Percentiles rank a stretch among this genome's conserved stretches.
phyloP scores from a whole-genome alignment of 2,113 vertebrate species.

The Thamnophis sirtalis region DNA sequence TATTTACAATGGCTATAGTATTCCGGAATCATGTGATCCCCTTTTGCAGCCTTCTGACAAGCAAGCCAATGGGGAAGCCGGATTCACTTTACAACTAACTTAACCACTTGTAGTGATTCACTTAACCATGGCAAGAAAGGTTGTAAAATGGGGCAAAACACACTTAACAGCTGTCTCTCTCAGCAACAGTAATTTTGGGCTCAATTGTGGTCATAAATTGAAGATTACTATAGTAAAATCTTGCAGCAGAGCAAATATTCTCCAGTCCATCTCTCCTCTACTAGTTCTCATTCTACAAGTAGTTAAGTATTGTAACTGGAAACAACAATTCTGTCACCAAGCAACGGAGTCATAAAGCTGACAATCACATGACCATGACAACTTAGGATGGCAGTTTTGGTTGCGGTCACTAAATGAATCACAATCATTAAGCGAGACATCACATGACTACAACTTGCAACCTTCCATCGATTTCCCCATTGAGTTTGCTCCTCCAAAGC shows the following conservation, averaged over 20 bases:
- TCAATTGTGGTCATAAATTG: background rate
- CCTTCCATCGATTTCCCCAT: background rate
- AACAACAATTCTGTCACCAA: background rate
- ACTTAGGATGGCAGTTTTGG: background rate
- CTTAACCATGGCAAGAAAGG: background rate
- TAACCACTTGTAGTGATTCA: background rate
- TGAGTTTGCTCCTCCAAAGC: background rate
- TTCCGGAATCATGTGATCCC: background rate
- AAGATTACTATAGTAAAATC: background rate
- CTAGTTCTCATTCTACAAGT: background rate
- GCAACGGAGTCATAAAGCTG: background rate
- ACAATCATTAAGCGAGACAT: background rate
- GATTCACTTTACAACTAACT: background rate
- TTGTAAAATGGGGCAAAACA: background rate
- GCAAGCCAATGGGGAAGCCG: background rate
- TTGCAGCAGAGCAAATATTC: background rate
- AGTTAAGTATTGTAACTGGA: background rate
- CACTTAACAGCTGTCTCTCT: background rate
- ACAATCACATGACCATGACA: background rate
- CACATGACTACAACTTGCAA: background rate
- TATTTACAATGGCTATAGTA: background rate
- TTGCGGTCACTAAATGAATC: background rate
- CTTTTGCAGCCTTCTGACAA: background rate
- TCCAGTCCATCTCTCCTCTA: background rate
- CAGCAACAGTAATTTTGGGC: background rate